Base-by-base conservation (phyloP, 2,888 invertebrate species). In the Pollenia labialis region DNA sequence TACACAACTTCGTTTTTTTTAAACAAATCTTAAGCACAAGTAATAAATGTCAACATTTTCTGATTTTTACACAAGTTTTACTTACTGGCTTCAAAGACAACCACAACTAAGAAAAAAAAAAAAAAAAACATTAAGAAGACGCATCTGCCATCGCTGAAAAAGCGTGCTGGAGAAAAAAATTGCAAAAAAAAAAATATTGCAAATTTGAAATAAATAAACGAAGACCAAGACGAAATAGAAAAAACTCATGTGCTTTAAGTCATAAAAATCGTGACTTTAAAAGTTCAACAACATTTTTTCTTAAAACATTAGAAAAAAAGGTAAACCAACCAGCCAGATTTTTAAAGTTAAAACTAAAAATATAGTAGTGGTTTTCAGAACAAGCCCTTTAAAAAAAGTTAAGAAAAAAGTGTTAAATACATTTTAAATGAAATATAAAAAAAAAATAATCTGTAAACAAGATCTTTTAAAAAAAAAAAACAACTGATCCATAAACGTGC, bases 201-300 rank as follows among this genome's bases (percentile, higher is more conserved):
- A 72, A 69, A 81, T 81, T 56, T 58, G 7, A 77, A 82, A 85
- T 44, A 81, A 52, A 56, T 56, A 44, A 72, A 52, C 52, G 50
- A 68, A 54, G 58, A 64, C 32, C 18, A 50, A 50, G 50, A 54
- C 18, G 11, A 52, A 54, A 44, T 52, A 12, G 42, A 14, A 40
- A 48, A 69, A 74, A 83, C 82, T 85, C 72, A 87, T 81, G 80
- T 81, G 85, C 85, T 85, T 42, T 58, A 79, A 84, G 83, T 79
- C 72, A 86, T 81, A 87, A 81, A 91, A 90, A 88, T 91, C 91
- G 91, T 91, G 91, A 91, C 90, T 91, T 82, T 88, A 90, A 91
- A 91, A 91, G 91, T 91, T 91, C 91, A 91, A 90, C 91, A 91
- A 85, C 90, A 91, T 91, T 91, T 91, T 32, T 89, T 82, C 60